Evolutionary conservation across 2,888 invertebrate species (phyloP), one percentile per base, ranked within the genome.

Genomic region (Lacanobia wlatinum): DNA sequence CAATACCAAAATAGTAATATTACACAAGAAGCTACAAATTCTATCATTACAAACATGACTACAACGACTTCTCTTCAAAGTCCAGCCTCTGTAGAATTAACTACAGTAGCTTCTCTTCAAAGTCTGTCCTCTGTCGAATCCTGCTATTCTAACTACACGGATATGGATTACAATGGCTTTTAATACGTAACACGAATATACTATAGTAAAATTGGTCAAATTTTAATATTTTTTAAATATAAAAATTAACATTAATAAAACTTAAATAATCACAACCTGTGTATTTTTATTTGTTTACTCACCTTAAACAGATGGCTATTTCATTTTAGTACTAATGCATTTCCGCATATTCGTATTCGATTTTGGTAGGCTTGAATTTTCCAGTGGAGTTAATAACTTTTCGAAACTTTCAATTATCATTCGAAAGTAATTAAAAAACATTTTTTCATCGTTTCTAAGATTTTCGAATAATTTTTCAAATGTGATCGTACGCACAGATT

Each of bases 251-350:
- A n/a, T n/a, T n/a, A n/a, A n/a, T n/a, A n/a, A 74, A 80, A 78
- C 75, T 82, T 80, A 73, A 74, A 80, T 83, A 80, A 68, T 68
- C 38, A 53, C 67, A 58, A 68, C 59, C 56, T 66, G 66, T 66
- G 43, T 72, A 80, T 80, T 80, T 81, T 78, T 83, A 83, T 81
- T 81, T 83, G 80, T 83, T 78, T 76, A 83, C 78, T 78, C 8
- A 74, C 74, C 78, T 28, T 28, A 28, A 28, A 28, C 28, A 28
- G 28, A 28, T 28, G 28, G 28, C 28, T 28, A 28, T 80, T 82
- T 78, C 76, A 76, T 82, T 78, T 79, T 79, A 78, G 72, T 70
- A 69, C 69, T 76, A 60, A 76, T 69, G 79, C 80, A 81, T 66
- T 77, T 78, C 79, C 79, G 79, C 78, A 81, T 83, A 78, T 80